These are phyloP conservation scores for Nasalis larvatus DNA, from an alignment of 2,113 vertebrate species.

Conservation along the genomic window DNA sequence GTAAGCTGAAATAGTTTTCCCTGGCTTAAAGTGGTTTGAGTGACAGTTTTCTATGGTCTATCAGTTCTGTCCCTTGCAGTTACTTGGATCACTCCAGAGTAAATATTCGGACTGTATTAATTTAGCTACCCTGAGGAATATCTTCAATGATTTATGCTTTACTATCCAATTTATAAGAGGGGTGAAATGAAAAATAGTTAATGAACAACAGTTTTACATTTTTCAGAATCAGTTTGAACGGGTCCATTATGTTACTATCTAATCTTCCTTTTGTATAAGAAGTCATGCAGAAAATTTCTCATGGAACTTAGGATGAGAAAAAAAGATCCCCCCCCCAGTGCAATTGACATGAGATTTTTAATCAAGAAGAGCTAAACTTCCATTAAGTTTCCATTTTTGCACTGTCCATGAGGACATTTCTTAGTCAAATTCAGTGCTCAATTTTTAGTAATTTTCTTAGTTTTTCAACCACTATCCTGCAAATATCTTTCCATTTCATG, in stretches of 20 bases:
- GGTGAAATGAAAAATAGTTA: neutral
- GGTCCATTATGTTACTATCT: neutral
- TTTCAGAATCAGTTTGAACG: slow-evolving; percentile 19
- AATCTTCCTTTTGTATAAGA: neutral
- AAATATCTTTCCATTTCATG: slow-evolving; percentile 1
- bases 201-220: neutral
- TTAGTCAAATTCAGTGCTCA: neutral
- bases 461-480: neutral
- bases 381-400: neutral
- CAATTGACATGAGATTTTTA: slow-evolving; percentile 17
- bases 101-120: neutral
- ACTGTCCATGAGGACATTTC: neutral
- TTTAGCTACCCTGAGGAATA: neutral
- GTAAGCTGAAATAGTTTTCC: neutral
- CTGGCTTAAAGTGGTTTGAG: neutral
- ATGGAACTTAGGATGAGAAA: neutral
- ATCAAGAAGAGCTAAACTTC: neutral
- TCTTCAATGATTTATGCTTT: neutral
- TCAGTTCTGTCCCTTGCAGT: neutral
- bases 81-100: neutral
- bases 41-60: neutral
- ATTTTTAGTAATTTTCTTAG: slow-evolving; percentile 5
- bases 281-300: neutral
- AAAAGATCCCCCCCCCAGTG: neutral
- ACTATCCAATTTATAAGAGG: neutral